Base-by-base conservation (phyloP, 2,113 vertebrate genomes). In the Halichoeres trimaculatus region DNA sequence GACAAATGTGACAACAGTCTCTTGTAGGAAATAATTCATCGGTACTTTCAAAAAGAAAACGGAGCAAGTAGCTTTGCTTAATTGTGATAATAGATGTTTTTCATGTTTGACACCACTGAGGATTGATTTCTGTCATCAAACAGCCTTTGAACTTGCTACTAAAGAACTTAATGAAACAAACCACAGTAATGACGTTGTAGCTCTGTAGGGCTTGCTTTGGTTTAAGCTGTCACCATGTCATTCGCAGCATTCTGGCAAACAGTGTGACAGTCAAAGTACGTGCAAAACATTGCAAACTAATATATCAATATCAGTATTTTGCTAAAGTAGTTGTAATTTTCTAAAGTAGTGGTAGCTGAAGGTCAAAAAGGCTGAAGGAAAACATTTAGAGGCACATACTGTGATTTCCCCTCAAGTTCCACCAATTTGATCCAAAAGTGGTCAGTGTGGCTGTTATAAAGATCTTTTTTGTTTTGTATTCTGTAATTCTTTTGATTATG, bases 1-100 rank as follows among this genome's bases (percentile, higher is more conserved):
- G 62, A 35, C 23, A 11, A 36, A 36, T 23, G 9, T 26, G 30
- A 75, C 34, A n/a, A 45, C 40, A 13, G 59, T 48, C 14, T 74
- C 50, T 8, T 24, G 20, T 70, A n/a, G 72, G 14, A n/a, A 35
- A 41, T 47, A 14, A 12, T n/a, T 9, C 52, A 35, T 38, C 38
- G 35, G 47, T 64, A 80, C 58, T 61, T 68, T 53, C 3, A 56
- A 45, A 47, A 13, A 69, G 16, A 43, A 58, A 76, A 64, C 2
- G 3, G 4, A 26, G 41, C 10, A 64, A 66, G 1, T 12, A 3
- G 40, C 38, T 40, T 53, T 63, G 16, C 50, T 69, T 30, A 11
- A 22, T 51, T 48, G 48, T 40, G 9, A 34, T 17, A 61, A 9
- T 52, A 53, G n/a, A 52, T 14, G 45, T 77, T 60, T 8, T 38